Conservation (phyloP, 2,888 invertebrate species). For the Apotomis betuletana region DNA sequence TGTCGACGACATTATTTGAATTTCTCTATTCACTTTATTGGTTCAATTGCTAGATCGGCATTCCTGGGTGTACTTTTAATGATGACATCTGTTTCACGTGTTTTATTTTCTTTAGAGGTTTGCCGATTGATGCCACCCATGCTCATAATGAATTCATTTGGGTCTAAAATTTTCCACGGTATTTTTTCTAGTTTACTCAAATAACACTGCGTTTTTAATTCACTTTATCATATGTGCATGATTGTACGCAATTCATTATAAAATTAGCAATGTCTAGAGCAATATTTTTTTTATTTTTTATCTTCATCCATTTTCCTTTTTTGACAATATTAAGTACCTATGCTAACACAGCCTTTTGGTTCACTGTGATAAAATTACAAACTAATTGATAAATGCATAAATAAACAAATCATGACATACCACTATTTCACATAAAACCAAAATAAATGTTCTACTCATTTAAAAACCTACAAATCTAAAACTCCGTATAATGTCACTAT, state of each 20-base stretch:
- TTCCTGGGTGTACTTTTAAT: conserved; percentile 45
- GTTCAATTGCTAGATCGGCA: conserved; percentile 60
- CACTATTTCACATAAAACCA: neutral
- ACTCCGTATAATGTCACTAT: conserved; percentile 10
- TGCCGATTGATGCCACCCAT: conserved; percentile 46
- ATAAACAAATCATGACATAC: neutral
- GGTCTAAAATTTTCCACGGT: neutral
- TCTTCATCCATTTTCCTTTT: no score
- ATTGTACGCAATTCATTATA: no score
- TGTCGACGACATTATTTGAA: conserved; percentile 59
- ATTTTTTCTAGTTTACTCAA: no score
- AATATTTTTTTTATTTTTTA: no score
- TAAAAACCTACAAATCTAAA: conserved; percentile 25
- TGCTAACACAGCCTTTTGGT: neutral
- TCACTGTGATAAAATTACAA: neutral
- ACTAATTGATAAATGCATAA: neutral
- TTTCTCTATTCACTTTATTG: conserved; percentile 62
- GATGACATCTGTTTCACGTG: conserved; percentile 42
- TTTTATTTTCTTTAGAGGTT: conserved; percentile 21
- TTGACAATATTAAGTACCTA: no score
- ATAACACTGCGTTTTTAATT: no score
- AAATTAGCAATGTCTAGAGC: no score
- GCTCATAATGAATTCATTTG: conserved; percentile 12
- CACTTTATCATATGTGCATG: no score
- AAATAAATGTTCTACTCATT: conserved; percentile 16